Evolutionary conservation across 2,797 vertebrate genomes (phyloP), one percentile per base, ranked within the genome.

Genomic region (Crenichthys baileyi): DNA sequence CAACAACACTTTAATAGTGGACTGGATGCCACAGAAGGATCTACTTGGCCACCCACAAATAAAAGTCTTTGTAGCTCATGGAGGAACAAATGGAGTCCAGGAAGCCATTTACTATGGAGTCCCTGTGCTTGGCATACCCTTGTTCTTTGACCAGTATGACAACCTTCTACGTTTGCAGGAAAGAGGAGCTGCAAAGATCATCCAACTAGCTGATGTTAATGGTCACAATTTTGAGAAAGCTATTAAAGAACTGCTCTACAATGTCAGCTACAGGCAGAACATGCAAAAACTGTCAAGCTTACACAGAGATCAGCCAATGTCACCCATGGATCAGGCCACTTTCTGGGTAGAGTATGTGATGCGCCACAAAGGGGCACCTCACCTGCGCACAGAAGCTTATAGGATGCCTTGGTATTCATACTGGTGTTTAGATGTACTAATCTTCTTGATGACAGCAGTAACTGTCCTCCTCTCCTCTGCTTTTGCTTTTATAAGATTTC

Each of bases 271-370:
- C 85, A 91, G 78, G 24, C 75, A 77, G 56, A 95, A 94, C 87
- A 94, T 96, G 77, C 90, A 93, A 60, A 48, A 75, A 68, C 18
- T 95, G 56, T 95, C 94, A 1, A 74, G 65, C 68, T 53, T 95
- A 74, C 93, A 95, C 90, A 91, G 73, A 77, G 94, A 95, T 81
- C 93, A 94, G 80, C 92, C 89, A 0, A 65, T 93, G 53, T 2
- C 70, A 9, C 90, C 94, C 22, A 88, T 94, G 83, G 95, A 94
- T 55, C 71, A 73, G 65, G 94, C 94, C 0, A 7, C 90, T 51
- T 96, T 93, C 87, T 96, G 95, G 95, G 83, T 94, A 22, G 95
- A 95, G 76, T 94, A 91, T 65, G 94, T 96, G 71, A 94, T 96
- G 5, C 93, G 93, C 22, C 79, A 96, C 71, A 94, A 94, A 86